Base-by-base conservation (phyloP, 2,113 vertebrate genomes). In the Eptesicus fuscus region DNA sequence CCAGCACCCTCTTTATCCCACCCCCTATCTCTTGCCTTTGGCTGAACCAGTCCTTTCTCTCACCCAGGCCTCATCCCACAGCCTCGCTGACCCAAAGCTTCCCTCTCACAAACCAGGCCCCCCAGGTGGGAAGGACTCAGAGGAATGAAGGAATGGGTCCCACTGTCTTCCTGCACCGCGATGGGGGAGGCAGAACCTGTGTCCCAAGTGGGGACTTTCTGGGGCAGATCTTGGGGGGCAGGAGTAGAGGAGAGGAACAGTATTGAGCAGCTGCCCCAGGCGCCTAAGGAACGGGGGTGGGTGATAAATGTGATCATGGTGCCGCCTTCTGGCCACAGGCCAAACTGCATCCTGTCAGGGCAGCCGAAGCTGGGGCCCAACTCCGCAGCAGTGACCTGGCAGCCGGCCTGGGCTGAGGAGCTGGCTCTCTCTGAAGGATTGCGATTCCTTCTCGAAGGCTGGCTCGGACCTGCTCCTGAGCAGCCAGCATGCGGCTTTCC, bases 311-410 rank as follows among this genome's bases (percentile, higher is more conserved):
- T 79, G 76, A 32, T 9, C 28, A 32, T 89, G 79, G 83, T 18
- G n/a, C 92, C 83, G 30, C 79, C 93, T 97, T 71, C 96, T 87
- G 96, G 47, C 32, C 0, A 30, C 30, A 91, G n/a, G 70, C 51
- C 67, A 87, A 70, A 80, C 5, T 76, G 87, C 96, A 95, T 9
- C 42, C 65, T 5, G 44, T 51, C 44, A 5, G 22, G 14, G 30
- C 44, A 0, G 22, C 42, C 0, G 0, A 7, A 32, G 42, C 65
- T 1, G 11, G 20, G 20, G 7, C 74, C 17, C 20, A 44, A 20
- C 9, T n/a, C 59, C 32, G 30, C 73, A 18, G 51, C 30, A 9
- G 47, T 3, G 7, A 28, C 13, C 23, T 35, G 42, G 63, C n/a
- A 20, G 8, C 76, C 10, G 3, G 16, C 56, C 84, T 87, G 22